Percentiles rank a stretch among this genome's conserved stretches.
These are phyloP conservation scores for Leucopsar rothschildi DNA, from an alignment of 2,113 vertebrate genomes.

Conservation along the genomic window DNA sequence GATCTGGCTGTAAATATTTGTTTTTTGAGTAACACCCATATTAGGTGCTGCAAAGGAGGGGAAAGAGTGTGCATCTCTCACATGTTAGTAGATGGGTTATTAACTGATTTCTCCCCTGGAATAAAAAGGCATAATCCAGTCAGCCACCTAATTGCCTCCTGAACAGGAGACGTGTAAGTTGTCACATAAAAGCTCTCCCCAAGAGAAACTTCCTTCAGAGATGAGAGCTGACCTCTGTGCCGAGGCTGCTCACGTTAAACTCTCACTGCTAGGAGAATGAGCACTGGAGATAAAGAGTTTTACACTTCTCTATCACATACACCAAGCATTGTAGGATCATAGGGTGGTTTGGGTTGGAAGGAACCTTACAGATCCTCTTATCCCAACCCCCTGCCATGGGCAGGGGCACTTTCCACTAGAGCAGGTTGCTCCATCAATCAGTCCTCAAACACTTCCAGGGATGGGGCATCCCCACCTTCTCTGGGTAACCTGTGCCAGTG, in stretches of 20 bases:
- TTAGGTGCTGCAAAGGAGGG: not conserved
- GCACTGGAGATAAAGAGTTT: too few species aligned
- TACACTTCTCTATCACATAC: not conserved
- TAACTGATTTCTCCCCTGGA: not conserved
- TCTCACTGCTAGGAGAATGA: not conserved
- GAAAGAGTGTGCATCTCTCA: not conserved
- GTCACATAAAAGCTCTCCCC: not conserved
- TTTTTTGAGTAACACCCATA: not conserved
- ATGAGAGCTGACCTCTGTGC: not conserved
- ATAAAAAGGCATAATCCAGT: not conserved
- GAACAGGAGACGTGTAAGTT: not conserved
- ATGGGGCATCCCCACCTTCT: not conserved
- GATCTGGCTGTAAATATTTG: conserved; percentile 6
- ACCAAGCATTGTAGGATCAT: rapidly evolving
- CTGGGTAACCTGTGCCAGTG: not conserved
- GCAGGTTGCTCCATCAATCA: not conserved
- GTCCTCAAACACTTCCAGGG: too few species aligned
- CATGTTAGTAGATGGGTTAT: not conserved
- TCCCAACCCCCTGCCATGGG: not conserved
- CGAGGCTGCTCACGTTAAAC: not conserved
- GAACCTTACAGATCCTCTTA: not conserved
- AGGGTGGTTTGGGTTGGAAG: not conserved
- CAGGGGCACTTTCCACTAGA: not conserved
- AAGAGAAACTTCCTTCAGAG: not conserved
- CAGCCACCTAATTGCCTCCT: not conserved